Percentiles rank a stretch among this genome's conserved stretches.
Conservation (phyloP, 2,797 vertebrate species). For the Adrianichthys oophorus region DNA sequence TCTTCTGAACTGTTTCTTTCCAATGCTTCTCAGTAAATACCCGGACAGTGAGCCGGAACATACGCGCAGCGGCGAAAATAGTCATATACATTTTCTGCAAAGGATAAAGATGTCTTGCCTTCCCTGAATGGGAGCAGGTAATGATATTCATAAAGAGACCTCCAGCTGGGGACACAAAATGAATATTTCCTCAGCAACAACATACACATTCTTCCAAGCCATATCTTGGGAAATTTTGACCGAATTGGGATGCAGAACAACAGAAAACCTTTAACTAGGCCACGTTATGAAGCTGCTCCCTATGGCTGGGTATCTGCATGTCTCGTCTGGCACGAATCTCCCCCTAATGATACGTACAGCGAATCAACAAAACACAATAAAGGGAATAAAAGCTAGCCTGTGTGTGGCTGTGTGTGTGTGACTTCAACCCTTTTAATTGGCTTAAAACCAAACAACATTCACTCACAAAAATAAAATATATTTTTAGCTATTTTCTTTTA, state of each 20-base stretch:
- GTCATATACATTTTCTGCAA: conserved; percentile 57
- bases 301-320: conserved; percentile 48
- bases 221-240: conserved; percentile 76
- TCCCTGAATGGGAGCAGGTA: conserved; percentile 65
- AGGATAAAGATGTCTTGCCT: conserved; percentile 63
- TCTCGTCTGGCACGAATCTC: conserved; percentile 54
- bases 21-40: conserved; percentile 28
- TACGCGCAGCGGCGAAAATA: conserved; percentile 43
- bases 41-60: conserved; percentile 20
- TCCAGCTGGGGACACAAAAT: conserved; percentile 69
- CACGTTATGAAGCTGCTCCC: conserved; percentile 41
- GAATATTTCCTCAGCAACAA: conserved; percentile 81
- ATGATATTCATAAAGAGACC: conserved; percentile 80
- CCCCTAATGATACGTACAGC: conserved; percentile 47
- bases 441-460: too few relatives aligned
- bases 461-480: too few relatives aligned
- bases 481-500: too few relatives aligned
- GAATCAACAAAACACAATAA: conserved; percentile 52
- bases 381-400: conserved; percentile 30
- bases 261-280: conserved; percentile 42
- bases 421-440: too few relatives aligned
- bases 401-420: not conserved
- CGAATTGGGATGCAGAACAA: conserved; percentile 73
- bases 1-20: conserved; percentile 23
- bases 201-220: conserved; percentile 70